Percentiles rank a stretch among this genome's conserved stretches.
Conservation (phyloP, 2,113 vertebrate genomes). For the Haliaeetus leucogaster region DNA sequence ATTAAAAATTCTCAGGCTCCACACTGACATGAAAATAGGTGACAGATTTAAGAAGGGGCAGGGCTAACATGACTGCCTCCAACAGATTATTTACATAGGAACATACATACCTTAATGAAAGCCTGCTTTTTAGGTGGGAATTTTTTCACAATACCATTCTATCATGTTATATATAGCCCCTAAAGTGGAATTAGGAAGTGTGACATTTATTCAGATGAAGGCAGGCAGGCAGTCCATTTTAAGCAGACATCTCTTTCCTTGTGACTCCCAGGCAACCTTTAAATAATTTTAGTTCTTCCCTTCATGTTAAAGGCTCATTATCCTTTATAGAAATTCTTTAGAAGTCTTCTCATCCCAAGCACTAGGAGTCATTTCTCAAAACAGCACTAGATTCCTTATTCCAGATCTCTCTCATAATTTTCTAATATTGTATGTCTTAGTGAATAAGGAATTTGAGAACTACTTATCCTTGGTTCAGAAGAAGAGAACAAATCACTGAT, state of each 20-base stretch:
- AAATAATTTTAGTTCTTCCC: conserved; percentile 50
- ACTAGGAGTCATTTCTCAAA: conserved; percentile 24
- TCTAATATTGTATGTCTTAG: conserved; percentile 1
- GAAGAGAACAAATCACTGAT: not conserved
- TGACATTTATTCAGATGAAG: conserved; percentile 46
- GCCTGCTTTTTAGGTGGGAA: not conserved
- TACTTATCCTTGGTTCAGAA: not conserved
- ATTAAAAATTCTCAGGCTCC: not conserved
- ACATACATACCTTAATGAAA: not conserved
- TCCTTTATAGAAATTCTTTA: conserved; percentile 47
- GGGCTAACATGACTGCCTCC: not conserved
- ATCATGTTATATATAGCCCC: not conserved
- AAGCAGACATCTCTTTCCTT: conserved; percentile 10
- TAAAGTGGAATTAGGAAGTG: conserved; percentile 34
- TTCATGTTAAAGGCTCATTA: conserved; percentile 51
- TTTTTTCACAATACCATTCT: not conserved
- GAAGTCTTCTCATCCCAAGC: conserved; percentile 7
- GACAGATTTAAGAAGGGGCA: not conserved
- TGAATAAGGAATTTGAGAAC: not conserved
- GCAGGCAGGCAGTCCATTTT: conserved; percentile 18
- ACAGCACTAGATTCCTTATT: conserved; percentile 2
- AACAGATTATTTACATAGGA: not conserved
- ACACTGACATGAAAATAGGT: not conserved
- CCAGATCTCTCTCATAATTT: conserved; percentile 16
- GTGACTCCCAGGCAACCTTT: conserved; percentile 41